Evolutionary conservation across 2,797 vertebrate genomes (phyloP).

Genomic region (Miichthys miiuy): DNA sequence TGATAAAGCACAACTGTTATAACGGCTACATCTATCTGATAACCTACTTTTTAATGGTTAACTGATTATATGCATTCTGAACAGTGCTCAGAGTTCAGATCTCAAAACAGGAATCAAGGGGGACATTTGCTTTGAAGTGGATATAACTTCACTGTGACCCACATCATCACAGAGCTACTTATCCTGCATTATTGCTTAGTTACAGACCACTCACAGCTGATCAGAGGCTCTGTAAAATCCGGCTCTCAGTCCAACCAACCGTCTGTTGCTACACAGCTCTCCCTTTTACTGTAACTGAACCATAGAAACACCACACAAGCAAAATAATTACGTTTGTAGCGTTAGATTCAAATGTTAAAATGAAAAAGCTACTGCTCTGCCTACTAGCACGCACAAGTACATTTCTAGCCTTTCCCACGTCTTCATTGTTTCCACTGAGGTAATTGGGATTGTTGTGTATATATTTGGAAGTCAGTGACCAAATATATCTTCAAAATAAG

Average conservation of each 20-base stretch:
- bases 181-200: conserved; percentile 18
- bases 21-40: neutral
- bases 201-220: conserved; percentile 23
- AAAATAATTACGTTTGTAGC: neutral
- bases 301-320: neutral
- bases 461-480: neutral
- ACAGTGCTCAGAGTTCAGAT: conserved; percentile 12
- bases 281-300: neutral
- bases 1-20: neutral
- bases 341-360: neutral
- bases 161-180: conserved; percentile 14
- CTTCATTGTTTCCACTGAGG: neutral
- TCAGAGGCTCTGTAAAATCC: conserved; percentile 26
- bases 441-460: neutral
- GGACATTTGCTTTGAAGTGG: conserved; percentile 29
- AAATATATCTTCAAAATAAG: neutral
- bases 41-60: neutral
- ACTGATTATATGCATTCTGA: conserved; percentile 19
- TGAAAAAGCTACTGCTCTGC: neutral
- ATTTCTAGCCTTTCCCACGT: neutral
- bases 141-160: conserved; percentile 31
- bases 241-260: conserved; percentile 7
- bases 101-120: conserved; percentile 2
- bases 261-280: neutral
- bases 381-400: neutral